Percentiles rank a stretch among this genome's conserved stretches.
These are phyloP conservation scores for Rana temporaria DNA, from an alignment of 2,113 vertebrate genomes.

Conservation along the genomic window DNA sequence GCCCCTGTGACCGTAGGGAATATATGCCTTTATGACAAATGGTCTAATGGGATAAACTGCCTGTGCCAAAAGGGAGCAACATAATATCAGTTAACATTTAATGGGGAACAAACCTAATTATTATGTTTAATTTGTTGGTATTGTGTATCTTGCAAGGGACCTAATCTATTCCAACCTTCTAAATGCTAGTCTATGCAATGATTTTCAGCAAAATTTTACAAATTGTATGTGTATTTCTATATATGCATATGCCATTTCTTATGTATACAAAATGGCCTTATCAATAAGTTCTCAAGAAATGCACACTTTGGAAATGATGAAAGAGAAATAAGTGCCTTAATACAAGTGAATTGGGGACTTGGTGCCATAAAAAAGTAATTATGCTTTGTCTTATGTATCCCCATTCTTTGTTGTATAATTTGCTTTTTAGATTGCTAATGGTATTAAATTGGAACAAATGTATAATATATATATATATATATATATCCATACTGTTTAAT, in stretches of 20 bases:
- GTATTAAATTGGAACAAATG: slow-evolving; percentile 1
- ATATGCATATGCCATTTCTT: not conserved
- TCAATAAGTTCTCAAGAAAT: not conserved
- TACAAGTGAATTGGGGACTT: slow-evolving; percentile 12
- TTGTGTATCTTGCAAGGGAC: slow-evolving; percentile 15
- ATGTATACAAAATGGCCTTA: not conserved
- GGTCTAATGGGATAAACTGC: slow-evolving; percentile 6
- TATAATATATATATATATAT: slow-evolving; percentile 8
- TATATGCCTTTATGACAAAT: slow-evolving; percentile 18
- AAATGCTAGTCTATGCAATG: slow-evolving; percentile 44
- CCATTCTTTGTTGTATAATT: slow-evolving; percentile 4
- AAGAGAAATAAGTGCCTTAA: slow-evolving; percentile 48
- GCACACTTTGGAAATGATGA: slow-evolving; percentile 4
- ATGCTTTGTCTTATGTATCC: not conserved
- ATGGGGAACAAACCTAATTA: slow-evolving; percentile 13
- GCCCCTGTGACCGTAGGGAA: not conserved
- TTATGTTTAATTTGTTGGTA: slow-evolving; percentile 14
- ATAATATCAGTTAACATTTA: not conserved
- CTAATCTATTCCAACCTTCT: not conserved
- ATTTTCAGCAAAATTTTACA: not conserved
- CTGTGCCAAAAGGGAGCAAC: slow-evolving; percentile 16
- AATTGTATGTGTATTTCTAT: not conserved
- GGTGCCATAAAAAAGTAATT: slow-evolving; percentile 7
- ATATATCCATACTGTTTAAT: slow-evolving; percentile 25
- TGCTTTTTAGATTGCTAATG: slow-evolving; percentile 12